Conservation (phyloP, 2,888 invertebrate species). For the Torymus tubicola region DNA sequence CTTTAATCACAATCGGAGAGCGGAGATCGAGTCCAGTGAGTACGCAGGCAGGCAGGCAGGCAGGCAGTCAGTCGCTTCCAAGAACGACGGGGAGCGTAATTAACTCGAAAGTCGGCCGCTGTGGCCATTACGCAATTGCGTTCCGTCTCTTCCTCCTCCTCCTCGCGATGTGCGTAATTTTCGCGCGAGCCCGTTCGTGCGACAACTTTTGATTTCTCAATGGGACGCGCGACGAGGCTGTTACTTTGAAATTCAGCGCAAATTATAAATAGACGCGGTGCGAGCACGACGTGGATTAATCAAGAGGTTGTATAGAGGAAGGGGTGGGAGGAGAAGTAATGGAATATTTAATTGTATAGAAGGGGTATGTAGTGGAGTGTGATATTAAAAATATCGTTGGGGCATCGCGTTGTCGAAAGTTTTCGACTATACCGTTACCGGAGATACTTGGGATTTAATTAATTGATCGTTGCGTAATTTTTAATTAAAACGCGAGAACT, state of each 20-base stretch:
- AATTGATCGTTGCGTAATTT: constrained; percentile 22
- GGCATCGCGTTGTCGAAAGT: no score
- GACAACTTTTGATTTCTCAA: constrained; percentile 40
- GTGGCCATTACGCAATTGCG: no score
- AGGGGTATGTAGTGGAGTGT: background rate
- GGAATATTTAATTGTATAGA: constrained; percentile 28
- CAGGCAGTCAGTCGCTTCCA: background rate
- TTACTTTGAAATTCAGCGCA: constrained; percentile 6
- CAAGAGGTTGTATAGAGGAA: background rate
- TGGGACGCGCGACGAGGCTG: constrained; percentile 8
- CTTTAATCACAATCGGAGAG: constrained; percentile 50
- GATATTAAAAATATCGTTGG: no score
- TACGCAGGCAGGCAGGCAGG: background rate
- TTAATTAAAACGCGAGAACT: constrained; percentile 10
- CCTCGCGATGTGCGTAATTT: background rate
- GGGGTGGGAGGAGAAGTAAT: background rate
- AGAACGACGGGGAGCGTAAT: constrained; percentile 51
- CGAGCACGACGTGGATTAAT: background rate
- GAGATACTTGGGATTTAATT: background rate
- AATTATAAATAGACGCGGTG: background rate
- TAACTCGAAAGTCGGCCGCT: constrained; percentile 61
- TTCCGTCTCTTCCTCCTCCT: constrained; percentile 20
- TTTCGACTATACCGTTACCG: no score
- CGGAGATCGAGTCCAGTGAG: constrained; percentile 28
- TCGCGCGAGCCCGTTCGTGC: background rate